These are phyloP conservation scores for Pristionchus arcanus DNA, from an alignment of 2,888 invertebrate species.

Conservation along the genomic window DNA sequence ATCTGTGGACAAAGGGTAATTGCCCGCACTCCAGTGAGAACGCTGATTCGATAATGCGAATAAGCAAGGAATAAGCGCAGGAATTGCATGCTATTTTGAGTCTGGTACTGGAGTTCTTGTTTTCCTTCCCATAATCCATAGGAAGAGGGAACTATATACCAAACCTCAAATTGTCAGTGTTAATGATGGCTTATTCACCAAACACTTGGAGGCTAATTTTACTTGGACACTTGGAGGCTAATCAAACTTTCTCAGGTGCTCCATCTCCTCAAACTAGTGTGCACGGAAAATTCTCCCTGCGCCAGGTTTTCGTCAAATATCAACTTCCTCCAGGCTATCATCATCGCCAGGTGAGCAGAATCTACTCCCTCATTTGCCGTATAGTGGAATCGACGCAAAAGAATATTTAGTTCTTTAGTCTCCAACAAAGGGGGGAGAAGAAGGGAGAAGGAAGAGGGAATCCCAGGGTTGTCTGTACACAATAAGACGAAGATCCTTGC, in stretches of 20 bases:
- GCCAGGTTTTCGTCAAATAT: constrained; percentile 65
- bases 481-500: background rate
- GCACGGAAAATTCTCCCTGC: constrained; percentile 66
- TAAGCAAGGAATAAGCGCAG: background rate
- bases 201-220: too few species aligned
- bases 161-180: too few species aligned
- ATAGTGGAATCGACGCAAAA: too few species aligned
- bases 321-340: constrained; percentile 74
- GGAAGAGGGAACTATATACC: background rate
- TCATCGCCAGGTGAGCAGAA: constrained; percentile 73
- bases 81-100: background rate
- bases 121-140: background rate
- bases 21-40: background rate
- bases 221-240: too few species aligned
- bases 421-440: background rate
- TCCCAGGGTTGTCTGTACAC: background rate
- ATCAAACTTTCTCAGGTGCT: constrained; percentile 62
- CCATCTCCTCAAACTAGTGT: constrained; percentile 72
- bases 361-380: background rate
- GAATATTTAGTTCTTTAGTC: background rate
- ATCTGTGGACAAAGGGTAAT: background rate
- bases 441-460: background rate
- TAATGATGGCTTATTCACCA: too few species aligned
- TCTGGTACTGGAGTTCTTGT: background rate
- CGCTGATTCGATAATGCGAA: background rate